phyloP scores from a whole-genome alignment of 2,888 invertebrate species.

The Platycheirus albimanus region DNA sequence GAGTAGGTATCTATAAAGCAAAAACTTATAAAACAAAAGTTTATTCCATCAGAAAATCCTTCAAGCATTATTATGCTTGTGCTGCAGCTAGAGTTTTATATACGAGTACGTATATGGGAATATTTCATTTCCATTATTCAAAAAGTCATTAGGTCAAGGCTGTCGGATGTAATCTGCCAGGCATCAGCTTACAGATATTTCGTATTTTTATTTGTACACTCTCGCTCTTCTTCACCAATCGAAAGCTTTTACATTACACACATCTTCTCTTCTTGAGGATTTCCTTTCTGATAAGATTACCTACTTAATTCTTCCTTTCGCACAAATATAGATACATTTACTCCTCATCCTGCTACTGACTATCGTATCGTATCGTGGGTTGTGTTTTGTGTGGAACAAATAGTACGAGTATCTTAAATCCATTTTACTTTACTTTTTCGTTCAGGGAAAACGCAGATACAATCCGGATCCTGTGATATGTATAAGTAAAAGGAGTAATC shows the following conservation, averaged over 20 bases:
- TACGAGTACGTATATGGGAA: no score
- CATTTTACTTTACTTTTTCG: conserved; percentile 30
- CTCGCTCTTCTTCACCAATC: conserved; percentile 18
- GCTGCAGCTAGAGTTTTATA: neutral
- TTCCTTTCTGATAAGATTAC: conserved; percentile 69
- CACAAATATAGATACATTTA: neutral
- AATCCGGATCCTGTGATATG: conserved; percentile 5
- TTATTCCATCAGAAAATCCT: conserved; percentile 30
- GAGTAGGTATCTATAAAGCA: neutral
- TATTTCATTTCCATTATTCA: conserved; percentile 44
- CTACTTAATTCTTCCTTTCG: conserved; percentile 62
- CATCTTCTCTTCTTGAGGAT: conserved; percentile 45
- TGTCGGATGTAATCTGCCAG: conserved; percentile 64
- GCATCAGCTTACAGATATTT: conserved; percentile 52
- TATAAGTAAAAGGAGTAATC: conserved; percentile 44
- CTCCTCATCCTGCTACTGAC: neutral
- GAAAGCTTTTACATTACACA: conserved; percentile 49
- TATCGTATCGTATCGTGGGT: neutral
- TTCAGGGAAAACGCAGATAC: conserved; percentile 6
- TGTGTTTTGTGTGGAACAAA: neutral
- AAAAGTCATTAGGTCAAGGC: conserved; percentile 71
- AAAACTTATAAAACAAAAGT: conserved; percentile 47
- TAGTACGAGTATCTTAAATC: conserved; percentile 55
- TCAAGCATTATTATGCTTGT: conserved; percentile 20
- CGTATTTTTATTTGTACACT: conserved; percentile 22